Conservation (phyloP, 53 echinoderm and acorn worm genomes). For the Mesocentrotus franciscanus region DNA sequence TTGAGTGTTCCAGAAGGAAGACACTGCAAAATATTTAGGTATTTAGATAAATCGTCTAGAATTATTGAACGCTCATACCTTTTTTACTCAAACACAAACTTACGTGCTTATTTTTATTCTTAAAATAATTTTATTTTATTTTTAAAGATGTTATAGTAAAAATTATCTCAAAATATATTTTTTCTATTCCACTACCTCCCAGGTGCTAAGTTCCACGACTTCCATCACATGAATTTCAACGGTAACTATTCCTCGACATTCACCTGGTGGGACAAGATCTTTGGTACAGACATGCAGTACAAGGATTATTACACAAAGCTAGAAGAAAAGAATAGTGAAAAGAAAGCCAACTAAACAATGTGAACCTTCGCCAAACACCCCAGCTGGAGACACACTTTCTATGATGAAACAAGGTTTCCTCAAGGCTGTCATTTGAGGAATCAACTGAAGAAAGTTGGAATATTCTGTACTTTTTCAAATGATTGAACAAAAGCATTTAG, state of each 20-base stretch:
- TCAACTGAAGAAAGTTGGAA: neutral
- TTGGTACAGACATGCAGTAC: slow-evolving; percentile 90
- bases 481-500: neutral
- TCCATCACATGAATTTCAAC: slow-evolving; percentile 94
- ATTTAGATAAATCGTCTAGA: too few relatives aligned
- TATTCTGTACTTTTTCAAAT: neutral
- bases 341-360: slow-evolving; percentile 26
- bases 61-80: too few relatives aligned
- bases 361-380: neutral
- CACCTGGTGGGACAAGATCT: slow-evolving; percentile 98
- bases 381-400: neutral
- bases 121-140: too few relatives aligned
- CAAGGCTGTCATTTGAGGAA: neutral
- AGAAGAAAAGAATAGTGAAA: neutral
- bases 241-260: slow-evolving; percentile 97
- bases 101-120: too few relatives aligned
- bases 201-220: slow-evolving; percentile 88
- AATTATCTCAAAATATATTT: neutral
- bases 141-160: too few relatives aligned
- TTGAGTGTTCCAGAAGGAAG: too few relatives aligned
- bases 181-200: neutral
- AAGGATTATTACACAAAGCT: slow-evolving; percentile 74
- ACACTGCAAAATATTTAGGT: too few relatives aligned
- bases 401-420: neutral
- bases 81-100: too few relatives aligned